These are phyloP conservation scores for Leptinotarsa undecemlineata DNA, from an alignment of 1,140 invertebrate genomes.

Conservation along the genomic window DNA sequence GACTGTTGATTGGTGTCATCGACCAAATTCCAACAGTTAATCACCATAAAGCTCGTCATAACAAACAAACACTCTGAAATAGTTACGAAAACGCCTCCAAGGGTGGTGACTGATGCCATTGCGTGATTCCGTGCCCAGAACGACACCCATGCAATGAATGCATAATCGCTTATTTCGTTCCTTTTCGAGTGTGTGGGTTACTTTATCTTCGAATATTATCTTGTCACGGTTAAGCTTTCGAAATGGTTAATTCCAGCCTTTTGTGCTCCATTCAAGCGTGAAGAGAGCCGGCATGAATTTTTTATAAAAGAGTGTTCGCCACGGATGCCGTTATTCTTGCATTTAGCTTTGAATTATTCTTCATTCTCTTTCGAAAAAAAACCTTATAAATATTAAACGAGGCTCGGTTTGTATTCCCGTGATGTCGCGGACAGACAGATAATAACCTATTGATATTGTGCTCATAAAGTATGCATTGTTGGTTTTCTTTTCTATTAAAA, in stretches of 20 bases:
- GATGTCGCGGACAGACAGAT: slow-evolving; percentile 4
- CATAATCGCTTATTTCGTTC: slow-evolving; percentile 9
- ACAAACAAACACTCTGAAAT: background rate
- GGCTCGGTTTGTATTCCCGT: slow-evolving; percentile 6
- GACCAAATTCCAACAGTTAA: too few relatives aligned
- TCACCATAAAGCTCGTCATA: too few relatives aligned
- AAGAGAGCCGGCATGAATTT: slow-evolving; percentile 16
- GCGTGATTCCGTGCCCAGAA: slow-evolving; percentile 9
- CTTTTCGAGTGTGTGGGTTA: slow-evolving; percentile 10
- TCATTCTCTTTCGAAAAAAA: slow-evolving; percentile 9
- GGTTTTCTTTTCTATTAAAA: slow-evolving; percentile 1
- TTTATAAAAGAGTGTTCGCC: slow-evolving; percentile 18
- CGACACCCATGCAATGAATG: slow-evolving; percentile 15
- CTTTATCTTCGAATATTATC: slow-evolving; percentile 18
- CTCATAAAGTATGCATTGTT: slow-evolving; percentile 1
- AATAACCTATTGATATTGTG: slow-evolving; percentile 17
- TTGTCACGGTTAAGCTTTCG: slow-evolving; percentile 18
- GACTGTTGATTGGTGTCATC: too few relatives aligned
- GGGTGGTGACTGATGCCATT: slow-evolving; percentile 15
- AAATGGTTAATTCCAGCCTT: slow-evolving; percentile 16
- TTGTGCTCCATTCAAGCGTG: slow-evolving; percentile 9
- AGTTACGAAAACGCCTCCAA: background rate
- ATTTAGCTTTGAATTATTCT: slow-evolving; percentile 20
- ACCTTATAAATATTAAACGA: slow-evolving; percentile 17
- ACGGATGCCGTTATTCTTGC: slow-evolving; percentile 16